A percentile compares a stretch with the other conserved stretches of the same genome.
Conservation (phyloP, 1,140 invertebrate genomes). For the Brachionus rotundiformis region DNA sequence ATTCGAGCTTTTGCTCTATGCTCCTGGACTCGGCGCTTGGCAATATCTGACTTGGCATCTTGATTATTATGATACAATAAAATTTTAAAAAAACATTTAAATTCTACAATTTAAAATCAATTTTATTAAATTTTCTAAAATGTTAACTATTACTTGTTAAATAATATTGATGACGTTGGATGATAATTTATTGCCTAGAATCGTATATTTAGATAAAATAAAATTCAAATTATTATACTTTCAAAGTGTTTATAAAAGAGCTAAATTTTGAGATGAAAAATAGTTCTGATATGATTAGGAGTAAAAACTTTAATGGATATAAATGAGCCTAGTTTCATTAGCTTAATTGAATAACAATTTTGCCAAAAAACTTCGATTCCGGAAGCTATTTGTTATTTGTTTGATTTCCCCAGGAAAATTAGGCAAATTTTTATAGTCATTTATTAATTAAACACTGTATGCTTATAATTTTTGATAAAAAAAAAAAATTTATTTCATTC, state of each 20-base stretch:
- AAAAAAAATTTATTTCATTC: background rate
- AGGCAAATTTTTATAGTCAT: background rate
- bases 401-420: background rate
- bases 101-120: background rate
- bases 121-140: background rate
- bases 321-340: background rate
- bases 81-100: background rate
- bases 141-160: background rate
- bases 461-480: background rate
- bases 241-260: too few species aligned
- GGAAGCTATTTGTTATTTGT: background rate
- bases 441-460: background rate
- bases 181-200: too few species aligned
- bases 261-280: too few species aligned
- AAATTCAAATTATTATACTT: too few species aligned
- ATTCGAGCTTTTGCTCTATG: constrained; percentile 6
- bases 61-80: background rate
- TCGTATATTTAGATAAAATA: too few species aligned
- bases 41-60: background rate
- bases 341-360: background rate
- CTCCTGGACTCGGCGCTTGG: background rate
- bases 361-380: background rate
- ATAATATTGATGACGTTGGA: too few species aligned
- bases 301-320: background rate
- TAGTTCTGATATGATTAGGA: too few species aligned